A percentile compares a stretch with the other conserved stretches of the same genome.
These are phyloP conservation scores for Gortyna flavago DNA, from an alignment of 2,888 invertebrate genomes.

Conservation along the genomic window DNA sequence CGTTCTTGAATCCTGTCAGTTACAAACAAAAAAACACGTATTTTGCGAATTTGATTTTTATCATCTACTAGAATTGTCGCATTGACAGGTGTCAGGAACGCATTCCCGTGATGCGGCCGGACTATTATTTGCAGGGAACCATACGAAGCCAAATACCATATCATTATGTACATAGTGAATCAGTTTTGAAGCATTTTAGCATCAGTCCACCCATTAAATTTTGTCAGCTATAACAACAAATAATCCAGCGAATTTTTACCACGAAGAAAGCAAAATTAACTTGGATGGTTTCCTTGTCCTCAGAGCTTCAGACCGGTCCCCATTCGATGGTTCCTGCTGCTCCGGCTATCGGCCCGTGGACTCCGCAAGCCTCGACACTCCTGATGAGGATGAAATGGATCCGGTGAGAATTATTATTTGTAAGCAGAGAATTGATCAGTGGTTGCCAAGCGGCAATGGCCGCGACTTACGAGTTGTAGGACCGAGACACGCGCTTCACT, in stretches of 20 bases:
- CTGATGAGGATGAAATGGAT: conserved; percentile 92
- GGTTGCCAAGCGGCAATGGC: not conserved
- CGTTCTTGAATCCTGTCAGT: too few relatives aligned
- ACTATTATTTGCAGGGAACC: not conserved
- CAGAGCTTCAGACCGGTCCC: conserved; percentile 95
- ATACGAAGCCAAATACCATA: not conserved
- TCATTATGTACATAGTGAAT: not conserved
- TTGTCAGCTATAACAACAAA: not conserved
- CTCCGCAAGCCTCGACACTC: conserved; percentile 93
- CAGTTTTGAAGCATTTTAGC: not conserved
- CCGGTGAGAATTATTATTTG: conserved; percentile 77
- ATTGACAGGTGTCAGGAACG: not conserved
- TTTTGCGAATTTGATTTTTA: not conserved
- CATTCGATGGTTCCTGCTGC: conserved; percentile 96
- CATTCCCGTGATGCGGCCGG: not conserved
- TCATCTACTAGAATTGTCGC: not conserved
- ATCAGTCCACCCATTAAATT: not conserved
- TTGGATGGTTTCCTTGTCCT: conserved; percentile 54
- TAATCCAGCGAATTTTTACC: not conserved
- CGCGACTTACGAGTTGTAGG: not conserved
- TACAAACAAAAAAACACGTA: too few relatives aligned
- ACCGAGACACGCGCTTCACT: not conserved
- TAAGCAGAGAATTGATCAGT: not conserved
- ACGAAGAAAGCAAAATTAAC: not conserved
- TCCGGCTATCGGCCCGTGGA: conserved; percentile 95